phyloP scores from a whole-genome alignment of 2,797 vertebrate genomes.

The Falco biarmicus region DNA sequence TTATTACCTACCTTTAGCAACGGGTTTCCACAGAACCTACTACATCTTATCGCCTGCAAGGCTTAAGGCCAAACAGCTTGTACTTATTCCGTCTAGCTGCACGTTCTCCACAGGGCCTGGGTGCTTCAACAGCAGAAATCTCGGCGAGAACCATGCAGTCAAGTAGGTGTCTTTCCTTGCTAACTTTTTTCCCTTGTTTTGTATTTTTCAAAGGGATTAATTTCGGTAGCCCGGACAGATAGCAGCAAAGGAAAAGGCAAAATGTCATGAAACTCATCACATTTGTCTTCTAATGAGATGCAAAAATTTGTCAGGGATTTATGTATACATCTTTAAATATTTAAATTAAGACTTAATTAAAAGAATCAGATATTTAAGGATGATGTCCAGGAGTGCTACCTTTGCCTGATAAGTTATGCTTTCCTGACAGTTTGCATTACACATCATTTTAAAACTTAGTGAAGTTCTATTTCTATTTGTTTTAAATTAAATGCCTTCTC shows the following conservation, averaged over 20 bases:
- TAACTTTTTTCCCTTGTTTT: not conserved
- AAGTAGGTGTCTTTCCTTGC: slow-evolving; percentile 95
- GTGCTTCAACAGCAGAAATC: slow-evolving; percentile 96
- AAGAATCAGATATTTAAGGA: not conserved
- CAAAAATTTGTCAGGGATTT: not conserved
- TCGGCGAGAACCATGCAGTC: slow-evolving; percentile 98
- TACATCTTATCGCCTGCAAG: slow-evolving; percentile 92
- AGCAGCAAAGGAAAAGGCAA: not conserved
- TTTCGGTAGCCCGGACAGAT: not conserved
- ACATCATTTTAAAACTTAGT: not conserved
- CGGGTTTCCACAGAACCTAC: slow-evolving; percentile 91
- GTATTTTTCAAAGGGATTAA: not conserved
- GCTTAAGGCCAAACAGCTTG: slow-evolving; percentile 94
- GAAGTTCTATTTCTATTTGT: not conserved
- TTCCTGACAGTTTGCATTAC: not conserved
- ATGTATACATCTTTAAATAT: not conserved
- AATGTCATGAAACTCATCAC: not conserved
- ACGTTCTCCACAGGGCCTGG: slow-evolving; percentile 92
- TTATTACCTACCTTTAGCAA: slow-evolving; percentile 81
- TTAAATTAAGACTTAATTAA: not conserved
- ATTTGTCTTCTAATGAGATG: not conserved
- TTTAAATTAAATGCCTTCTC: not conserved
- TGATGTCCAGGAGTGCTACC: not conserved
- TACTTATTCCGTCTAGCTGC: slow-evolving; percentile 96
- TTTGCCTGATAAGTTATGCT: not conserved